phyloP scores from a whole-genome alignment of 1,140 invertebrate species.

The Macrotrachela quadricornifera region DNA sequence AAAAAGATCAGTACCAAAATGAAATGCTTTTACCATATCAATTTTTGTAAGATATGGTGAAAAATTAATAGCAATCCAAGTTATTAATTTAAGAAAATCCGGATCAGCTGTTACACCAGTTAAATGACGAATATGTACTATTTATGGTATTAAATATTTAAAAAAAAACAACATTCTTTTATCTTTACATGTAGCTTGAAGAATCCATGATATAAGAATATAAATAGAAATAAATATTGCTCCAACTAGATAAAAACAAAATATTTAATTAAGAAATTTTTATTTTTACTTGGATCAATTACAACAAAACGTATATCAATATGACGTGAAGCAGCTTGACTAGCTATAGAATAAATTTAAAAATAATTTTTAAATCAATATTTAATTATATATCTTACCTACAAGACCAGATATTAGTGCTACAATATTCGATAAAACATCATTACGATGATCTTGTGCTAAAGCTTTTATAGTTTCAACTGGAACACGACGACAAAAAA shows the following conservation, averaged over 20 bases:
- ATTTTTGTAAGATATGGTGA: slow-evolving; percentile 24
- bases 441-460: background rate
- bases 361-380: background rate
- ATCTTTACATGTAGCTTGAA: no score
- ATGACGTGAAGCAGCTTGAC: no score
- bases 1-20: slow-evolving; percentile 29
- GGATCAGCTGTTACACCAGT: slow-evolving; percentile 23
- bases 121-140: slow-evolving; percentile 22
- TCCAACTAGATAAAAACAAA: no score
- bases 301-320: no score
- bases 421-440: background rate
- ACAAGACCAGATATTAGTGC: background rate
- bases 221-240: no score
- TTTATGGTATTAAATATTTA: no score
- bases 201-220: no score
- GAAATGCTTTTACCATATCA: slow-evolving; percentile 33
- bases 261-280: no score
- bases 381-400: background rate
- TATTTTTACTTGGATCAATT: no score
- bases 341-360: no score
- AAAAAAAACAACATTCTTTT: no score
- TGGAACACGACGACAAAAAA: background rate
- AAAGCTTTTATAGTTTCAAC: background rate
- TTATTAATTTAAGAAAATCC: slow-evolving; percentile 22
- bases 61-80: slow-evolving; percentile 27